phyloP scores from a whole-genome alignment of 2,113 vertebrate genomes.

The Scartelaos histophorus region DNA sequence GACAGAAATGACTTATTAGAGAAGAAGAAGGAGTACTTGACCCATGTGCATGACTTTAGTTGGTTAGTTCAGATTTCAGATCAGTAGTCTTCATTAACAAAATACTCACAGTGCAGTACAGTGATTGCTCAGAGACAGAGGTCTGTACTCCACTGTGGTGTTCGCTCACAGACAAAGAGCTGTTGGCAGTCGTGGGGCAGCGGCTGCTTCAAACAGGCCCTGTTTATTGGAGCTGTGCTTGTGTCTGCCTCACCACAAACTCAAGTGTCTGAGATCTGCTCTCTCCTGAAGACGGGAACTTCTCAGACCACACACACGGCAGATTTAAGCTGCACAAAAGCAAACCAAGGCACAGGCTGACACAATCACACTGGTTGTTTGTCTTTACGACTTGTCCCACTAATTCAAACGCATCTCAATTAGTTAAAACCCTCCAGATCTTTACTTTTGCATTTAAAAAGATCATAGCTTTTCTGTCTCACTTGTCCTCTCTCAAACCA shows the following conservation, averaged over 20 bases:
- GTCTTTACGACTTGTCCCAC: slow-evolving; percentile 32
- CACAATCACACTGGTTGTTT: slow-evolving; percentile 35
- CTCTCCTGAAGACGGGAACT: slow-evolving; percentile 55
- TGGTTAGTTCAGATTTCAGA: neutral
- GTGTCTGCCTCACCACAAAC: slow-evolving; percentile 57
- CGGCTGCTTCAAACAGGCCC: slow-evolving; percentile 70
- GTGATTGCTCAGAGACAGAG: slow-evolving; percentile 37
- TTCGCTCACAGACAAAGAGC: slow-evolving; percentile 72
- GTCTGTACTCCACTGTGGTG: slow-evolving; percentile 68
- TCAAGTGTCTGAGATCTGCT: slow-evolving; percentile 64
- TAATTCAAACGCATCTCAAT: slow-evolving; percentile 19
- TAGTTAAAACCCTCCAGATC: slow-evolving; percentile 16
- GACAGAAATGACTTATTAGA: no score
- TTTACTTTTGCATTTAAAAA: slow-evolving; percentile 4
- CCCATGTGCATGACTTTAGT: neutral
- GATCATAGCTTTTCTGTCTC: slow-evolving; percentile 15
- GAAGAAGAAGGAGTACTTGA: neutral
- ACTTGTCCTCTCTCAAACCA: slow-evolving; percentile 16
- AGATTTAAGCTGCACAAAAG: slow-evolving; percentile 60
- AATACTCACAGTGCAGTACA: neutral
- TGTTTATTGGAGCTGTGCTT: slow-evolving; percentile 72
- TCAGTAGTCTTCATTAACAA: neutral
- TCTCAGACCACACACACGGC: slow-evolving; percentile 75
- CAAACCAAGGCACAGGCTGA: slow-evolving; percentile 35
- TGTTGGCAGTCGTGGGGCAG: slow-evolving; percentile 71